Percentiles rank a stretch among this genome's conserved stretches.
phyloP scores from a whole-genome alignment of 2,113 vertebrate genomes.

The Amblyopsis rosae region DNA sequence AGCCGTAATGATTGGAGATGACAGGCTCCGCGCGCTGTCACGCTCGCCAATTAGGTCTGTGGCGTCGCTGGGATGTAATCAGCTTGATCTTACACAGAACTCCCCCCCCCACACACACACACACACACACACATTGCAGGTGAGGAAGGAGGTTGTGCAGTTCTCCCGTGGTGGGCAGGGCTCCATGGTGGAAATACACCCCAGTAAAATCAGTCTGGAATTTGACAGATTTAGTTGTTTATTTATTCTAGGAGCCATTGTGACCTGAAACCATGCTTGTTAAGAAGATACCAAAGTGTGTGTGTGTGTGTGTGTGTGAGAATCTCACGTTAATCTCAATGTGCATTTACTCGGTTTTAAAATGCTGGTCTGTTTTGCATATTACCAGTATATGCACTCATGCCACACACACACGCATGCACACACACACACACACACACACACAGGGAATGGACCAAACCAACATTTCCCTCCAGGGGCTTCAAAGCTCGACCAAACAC shows the following conservation, averaged over 20 bases:
- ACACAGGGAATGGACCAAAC: constrained; percentile 71
- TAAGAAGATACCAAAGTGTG: neutral
- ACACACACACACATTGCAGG: no score
- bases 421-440: constrained; percentile 1
- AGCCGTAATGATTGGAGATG: constrained; percentile 99
- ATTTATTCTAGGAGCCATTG: neutral
- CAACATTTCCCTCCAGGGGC: constrained; percentile 67
- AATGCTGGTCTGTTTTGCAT: neutral
- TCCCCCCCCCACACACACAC: constrained; percentile 66
- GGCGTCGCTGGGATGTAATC: constrained; percentile 98
- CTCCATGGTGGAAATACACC: no score
- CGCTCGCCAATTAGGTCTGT: constrained; percentile 98
- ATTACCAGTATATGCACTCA: neutral
- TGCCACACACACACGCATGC: neutral
- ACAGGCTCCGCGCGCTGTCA: constrained; percentile 98
- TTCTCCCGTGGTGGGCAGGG: no score
- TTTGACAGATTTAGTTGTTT: no score
- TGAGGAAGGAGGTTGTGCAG: no score
- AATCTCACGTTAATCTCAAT: neutral
- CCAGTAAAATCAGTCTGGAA: no score
- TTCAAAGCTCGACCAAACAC: constrained; percentile 74
- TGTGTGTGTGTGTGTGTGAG: neutral
- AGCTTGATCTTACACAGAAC: constrained; percentile 98
- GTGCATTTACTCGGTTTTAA: no score
- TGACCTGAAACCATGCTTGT: constrained; percentile 27